Conservation (phyloP, 2,888 invertebrate genomes). For the Athrips mouffetella region DNA sequence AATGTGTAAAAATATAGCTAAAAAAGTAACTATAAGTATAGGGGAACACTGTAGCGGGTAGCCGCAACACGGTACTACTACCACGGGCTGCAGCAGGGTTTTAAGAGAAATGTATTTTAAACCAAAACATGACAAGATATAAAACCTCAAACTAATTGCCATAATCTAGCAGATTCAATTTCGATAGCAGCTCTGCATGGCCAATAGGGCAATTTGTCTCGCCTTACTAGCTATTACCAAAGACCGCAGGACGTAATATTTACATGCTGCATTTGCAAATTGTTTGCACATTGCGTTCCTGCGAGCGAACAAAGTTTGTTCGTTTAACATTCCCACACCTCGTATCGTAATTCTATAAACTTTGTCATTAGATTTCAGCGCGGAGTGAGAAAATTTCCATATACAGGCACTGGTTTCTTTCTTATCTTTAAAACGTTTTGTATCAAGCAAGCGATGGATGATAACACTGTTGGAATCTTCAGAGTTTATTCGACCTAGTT, state of each 20-base stretch:
- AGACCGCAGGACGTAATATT: constrained; percentile 22
- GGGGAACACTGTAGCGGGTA: no score
- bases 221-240: neutral
- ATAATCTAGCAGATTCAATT: no score
- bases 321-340: constrained; percentile 7
- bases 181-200: no score
- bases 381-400: neutral
- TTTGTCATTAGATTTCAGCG: neutral
- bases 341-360: constrained; percentile 5
- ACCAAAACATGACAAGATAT: no score
- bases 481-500: neutral
- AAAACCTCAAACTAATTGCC: no score
- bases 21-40: no score
- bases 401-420: neutral
- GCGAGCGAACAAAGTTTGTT: constrained; percentile 18
- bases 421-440: neutral
- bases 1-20: no score
- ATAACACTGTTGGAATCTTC: neutral
- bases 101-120: no score
- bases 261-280: constrained; percentile 41
- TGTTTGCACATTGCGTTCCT: constrained; percentile 37
- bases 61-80: no score
- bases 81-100: no score
- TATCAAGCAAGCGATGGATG: neutral
- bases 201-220: neutral